Evolutionary conservation across 2,888 invertebrate species (phyloP).

Genomic region (Xylota sylvarum): DNA sequence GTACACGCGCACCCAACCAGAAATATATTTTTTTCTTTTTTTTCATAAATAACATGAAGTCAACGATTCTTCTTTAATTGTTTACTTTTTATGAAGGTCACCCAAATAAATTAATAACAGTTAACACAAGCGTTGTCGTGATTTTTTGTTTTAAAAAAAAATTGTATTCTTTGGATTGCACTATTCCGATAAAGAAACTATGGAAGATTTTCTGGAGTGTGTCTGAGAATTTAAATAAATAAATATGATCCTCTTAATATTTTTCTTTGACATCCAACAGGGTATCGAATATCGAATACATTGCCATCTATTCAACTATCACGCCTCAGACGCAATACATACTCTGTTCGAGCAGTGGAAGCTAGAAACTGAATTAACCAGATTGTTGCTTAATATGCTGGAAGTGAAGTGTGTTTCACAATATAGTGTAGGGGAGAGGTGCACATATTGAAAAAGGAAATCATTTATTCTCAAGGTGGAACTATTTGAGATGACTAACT

Average conservation of each 20-base stretch:
- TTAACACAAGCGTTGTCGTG: constrained; percentile 1
- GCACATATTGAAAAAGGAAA: too few species aligned
- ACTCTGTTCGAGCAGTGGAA: too few species aligned
- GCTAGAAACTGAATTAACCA: too few species aligned
- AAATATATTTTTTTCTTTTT: neutral
- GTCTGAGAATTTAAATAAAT: neutral
- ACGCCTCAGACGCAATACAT: neutral
- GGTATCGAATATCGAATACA: neutral
- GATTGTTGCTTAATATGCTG: too few species aligned
- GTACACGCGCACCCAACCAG: neutral
- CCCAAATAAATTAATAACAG: constrained; percentile 27
- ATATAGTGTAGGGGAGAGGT: too few species aligned
- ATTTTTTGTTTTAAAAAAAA: neutral
- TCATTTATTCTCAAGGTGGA: neutral
- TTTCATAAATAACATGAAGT: constrained; percentile 27
- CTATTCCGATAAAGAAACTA: neutral
- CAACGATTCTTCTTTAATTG: constrained; percentile 25
- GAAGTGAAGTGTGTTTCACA: too few species aligned
- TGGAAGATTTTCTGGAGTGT: neutral
- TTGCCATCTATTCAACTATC: neutral
- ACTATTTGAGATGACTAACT: neutral
- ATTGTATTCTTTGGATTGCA: neutral
- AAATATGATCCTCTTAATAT: neutral
- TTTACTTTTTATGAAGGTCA: constrained; percentile 35
- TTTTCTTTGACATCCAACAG: constrained; percentile 4